Evolutionary conservation across 2,888 invertebrate species (phyloP), one percentile per base, ranked within the genome.

Genomic region (Lampropteryx suffumata): DNA sequence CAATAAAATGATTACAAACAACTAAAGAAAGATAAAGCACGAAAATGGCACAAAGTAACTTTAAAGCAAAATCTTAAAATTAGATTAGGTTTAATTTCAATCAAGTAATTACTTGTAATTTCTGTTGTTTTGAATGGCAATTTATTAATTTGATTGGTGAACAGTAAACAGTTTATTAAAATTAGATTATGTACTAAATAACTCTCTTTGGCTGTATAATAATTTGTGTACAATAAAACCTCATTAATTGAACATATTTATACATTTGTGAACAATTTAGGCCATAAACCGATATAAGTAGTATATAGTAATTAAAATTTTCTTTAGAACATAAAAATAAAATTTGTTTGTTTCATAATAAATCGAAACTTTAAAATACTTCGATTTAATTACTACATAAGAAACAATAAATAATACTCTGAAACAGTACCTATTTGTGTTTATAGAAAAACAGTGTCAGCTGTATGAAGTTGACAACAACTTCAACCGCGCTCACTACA

Each of bases 201-300:
- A 17, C 17, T 17, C 1, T 35, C 12, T 41, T 32, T 41, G 37
- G 28, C 50, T 48, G 24, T 28, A 39, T 39, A 50, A 13, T 49
- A 49, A 10, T 49, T 55, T 37, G n/a, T 21, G 3, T 33, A 41
- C 17, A 51, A 26, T 14, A 34, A 41, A 50, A 49, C n/a, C 10
- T 49, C 5, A 24, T 46, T 66, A 69, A 66, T 71, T 73, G 67
- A 68, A 62, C 53, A 36, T 61, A 50, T 48, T 59, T 35, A 55
- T 55, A 53, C 57, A 57, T 64, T 62, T 43, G 58, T 69, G 67
- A 69, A 62, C 63, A 65, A 65, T 54, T 75, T 77, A 78, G 79
- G 79, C 78, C 76, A 67, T 62, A 53, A 46, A 69, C 71, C 77
- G 71, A 64, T 65, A 64, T 59, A 56, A 59, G 13, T 46, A 45